Evolutionary conservation across 2,797 vertebrate genomes (phyloP).

Genomic region (Acanthornis magna): DNA sequence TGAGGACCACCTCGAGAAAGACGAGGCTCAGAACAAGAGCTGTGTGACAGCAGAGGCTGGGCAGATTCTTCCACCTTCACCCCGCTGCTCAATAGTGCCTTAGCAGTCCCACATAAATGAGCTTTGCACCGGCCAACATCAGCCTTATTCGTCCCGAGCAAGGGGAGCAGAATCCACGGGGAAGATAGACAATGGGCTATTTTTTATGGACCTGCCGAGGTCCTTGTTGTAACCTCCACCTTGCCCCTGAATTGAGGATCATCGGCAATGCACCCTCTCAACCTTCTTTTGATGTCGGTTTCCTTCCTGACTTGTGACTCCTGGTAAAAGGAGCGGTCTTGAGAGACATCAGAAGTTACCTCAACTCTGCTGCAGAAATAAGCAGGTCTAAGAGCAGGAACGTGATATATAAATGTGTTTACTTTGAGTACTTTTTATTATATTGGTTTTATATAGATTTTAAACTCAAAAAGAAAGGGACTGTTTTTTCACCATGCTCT

Average conservation of each 20-base stretch:
- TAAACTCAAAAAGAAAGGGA: background rate
- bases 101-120: background rate
- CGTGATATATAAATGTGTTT: background rate
- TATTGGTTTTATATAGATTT: background rate
- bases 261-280: background rate
- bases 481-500: background rate
- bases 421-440: background rate
- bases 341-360: background rate
- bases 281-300: background rate
- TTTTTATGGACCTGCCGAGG: background rate
- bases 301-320: background rate
- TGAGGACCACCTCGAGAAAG: constrained; percentile 4
- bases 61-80: background rate
- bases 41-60: background rate
- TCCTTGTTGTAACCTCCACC: background rate
- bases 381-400: background rate
- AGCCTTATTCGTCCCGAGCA: background rate
- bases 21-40: background rate
- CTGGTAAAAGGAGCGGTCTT: background rate
- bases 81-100: background rate
- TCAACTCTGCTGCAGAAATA: background rate
- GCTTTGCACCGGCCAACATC: background rate
- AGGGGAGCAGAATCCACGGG: background rate
- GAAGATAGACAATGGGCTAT: background rate
- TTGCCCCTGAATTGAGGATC: background rate